These are phyloP conservation scores for Rhinogobius similis DNA, from an alignment of 2,113 vertebrate species.

Conservation along the genomic window DNA sequence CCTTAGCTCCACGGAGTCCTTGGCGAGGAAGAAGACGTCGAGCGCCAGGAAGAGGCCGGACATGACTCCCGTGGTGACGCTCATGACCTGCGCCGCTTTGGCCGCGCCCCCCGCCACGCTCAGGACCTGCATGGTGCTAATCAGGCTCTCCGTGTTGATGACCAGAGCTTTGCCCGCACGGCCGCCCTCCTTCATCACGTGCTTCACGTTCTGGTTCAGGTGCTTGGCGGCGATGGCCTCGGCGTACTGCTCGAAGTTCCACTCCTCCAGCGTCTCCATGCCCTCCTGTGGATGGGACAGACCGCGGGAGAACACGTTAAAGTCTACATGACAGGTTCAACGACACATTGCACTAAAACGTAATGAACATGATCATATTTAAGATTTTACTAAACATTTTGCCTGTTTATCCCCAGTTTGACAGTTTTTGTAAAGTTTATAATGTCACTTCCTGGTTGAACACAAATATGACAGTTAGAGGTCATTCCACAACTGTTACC, in stretches of 20 bases:
- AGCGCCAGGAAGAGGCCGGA: slow-evolving; percentile 77
- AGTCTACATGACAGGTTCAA: no score
- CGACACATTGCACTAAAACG: no score
- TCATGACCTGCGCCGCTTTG: slow-evolving; percentile 72
- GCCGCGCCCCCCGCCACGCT: slow-evolving; percentile 64
- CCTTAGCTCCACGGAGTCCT: slow-evolving; percentile 74
- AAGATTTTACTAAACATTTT: no score
- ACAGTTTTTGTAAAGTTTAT: no score
- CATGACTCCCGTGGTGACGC: slow-evolving; percentile 72
- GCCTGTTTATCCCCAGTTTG: no score
- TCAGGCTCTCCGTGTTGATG: slow-evolving; percentile 70
- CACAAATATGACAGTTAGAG: no score
- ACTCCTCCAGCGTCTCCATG: slow-evolving; percentile 73
- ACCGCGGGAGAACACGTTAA: not conserved
- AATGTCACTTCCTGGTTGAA: no score
- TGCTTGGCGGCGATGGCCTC: slow-evolving; percentile 73
- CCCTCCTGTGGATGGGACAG: slow-evolving; percentile 62
- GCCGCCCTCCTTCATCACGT: slow-evolving; percentile 75
- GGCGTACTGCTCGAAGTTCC: slow-evolving; percentile 74
- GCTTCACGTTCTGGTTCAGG: slow-evolving; percentile 74
- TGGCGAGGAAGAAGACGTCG: slow-evolving; percentile 78
- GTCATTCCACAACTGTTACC: no score
- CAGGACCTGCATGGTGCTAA: slow-evolving; percentile 73
- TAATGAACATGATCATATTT: no score
- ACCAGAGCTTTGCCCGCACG: slow-evolving; percentile 74